Base-by-base conservation (phyloP, 2,888 invertebrate species). In the Meta bourneti region DNA sequence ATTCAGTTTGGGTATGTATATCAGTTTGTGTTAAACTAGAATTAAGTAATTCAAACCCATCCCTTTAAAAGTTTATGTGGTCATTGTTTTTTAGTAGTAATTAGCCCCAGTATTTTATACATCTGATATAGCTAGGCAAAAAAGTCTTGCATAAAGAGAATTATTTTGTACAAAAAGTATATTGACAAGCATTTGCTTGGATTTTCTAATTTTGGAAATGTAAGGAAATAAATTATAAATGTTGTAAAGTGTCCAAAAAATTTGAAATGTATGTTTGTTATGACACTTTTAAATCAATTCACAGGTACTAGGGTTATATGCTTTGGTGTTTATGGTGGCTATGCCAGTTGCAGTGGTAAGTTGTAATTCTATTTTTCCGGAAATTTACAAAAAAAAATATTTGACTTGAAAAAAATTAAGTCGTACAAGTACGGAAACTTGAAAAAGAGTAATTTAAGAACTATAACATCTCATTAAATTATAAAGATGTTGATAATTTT, bases 261-360 rank as follows among this genome's bases (percentile, higher is more conserved):
- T 2, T 34, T 34, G 34, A 34, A 4, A 34, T 34, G 4, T 4
- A 34, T 34, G 34, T 34, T 34, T 34, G 4, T 34, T 34, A 34
- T 34, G 4, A 34, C 34, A 34, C 4, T 34, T 34, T 34, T 1
- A 2, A 34, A 34, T 34, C 34, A 34, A 34, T 19, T 90, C 94
- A 52, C 88, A 95, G 94, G 95, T 99, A 7, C 96, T 99, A 81
- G 98, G 98, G 6, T 96, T 98, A 0, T 99, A 99, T 95, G 99
- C 97, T 7, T 96, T 99, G 83, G 97, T 99, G 0, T 99, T 99
- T 95, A 99, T 99, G 99, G 97, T 99, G 89, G 98, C 99, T 72
- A 95, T 99, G 90, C 96, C 96, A 0, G 94, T 95, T 93, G 98
- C 98, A 93, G 96, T 96, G 94, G 96, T 96, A 94, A 94, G 95